Evolutionary conservation across 2,888 invertebrate genomes (phyloP).

Genomic region (Automeris io): DNA sequence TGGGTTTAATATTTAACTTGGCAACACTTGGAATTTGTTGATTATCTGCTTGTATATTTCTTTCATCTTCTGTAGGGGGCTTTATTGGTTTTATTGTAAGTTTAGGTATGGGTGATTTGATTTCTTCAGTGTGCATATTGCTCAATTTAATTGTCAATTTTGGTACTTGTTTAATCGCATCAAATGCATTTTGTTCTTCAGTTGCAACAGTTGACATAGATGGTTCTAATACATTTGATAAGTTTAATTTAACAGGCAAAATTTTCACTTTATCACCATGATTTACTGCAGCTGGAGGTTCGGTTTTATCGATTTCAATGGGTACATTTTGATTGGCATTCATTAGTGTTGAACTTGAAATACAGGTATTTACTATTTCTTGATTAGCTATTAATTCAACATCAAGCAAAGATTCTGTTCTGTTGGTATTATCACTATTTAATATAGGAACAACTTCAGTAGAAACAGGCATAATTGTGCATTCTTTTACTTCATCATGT

Average conservation of each 20-base stretch:
- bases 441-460: neutral
- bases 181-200: constrained; percentile 25
- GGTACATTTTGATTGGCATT: neutral
- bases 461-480: neutral
- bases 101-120: constrained; percentile 59
- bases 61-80: constrained; percentile 30
- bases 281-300: constrained; percentile 4
- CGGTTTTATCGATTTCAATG: neutral
- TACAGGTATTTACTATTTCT: neutral
- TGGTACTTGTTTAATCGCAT: constrained; percentile 57
- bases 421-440: neutral
- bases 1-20: constrained; percentile 64
- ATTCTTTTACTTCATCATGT: neutral
- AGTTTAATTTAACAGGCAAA: constrained; percentile 44
- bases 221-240: constrained; percentile 13
- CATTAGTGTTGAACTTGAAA: constrained; percentile 17
- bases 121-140: constrained; percentile 53
- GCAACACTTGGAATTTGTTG: constrained; percentile 45
- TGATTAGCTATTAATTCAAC: neutral
- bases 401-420: neutral
- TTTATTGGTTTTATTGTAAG: constrained; percentile 56
- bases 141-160: constrained; percentile 70
- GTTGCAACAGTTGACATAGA: constrained; percentile 12
- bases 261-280: constrained; percentile 33
- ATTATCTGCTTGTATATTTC: constrained; percentile 19